A percentile compares a stretch with the other conserved stretches of the same genome.
Evolutionary conservation across 2,888 invertebrate genomes (phyloP).

Genomic region (Crematogaster levior): DNA sequence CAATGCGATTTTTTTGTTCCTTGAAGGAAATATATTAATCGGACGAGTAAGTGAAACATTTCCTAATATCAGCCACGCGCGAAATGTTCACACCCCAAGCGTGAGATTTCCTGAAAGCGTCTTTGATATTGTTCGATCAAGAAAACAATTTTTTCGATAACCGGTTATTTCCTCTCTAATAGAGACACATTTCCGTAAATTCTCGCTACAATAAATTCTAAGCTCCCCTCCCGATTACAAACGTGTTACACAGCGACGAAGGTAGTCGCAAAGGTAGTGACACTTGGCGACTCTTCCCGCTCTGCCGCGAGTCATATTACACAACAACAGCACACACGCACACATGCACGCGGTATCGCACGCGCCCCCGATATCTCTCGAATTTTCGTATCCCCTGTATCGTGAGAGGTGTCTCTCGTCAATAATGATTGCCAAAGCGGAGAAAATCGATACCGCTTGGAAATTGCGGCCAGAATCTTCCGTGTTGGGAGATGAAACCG

Average conservation of each 20-base stretch:
- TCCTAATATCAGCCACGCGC: background rate
- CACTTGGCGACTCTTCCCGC: background rate
- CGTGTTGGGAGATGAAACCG: slow-evolving; percentile 43
- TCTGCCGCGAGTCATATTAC: background rate
- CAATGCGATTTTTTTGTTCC: background rate
- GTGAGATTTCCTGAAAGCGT: background rate
- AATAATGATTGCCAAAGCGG: slow-evolving; percentile 40
- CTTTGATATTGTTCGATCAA: background rate
- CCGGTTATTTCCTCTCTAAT: background rate
- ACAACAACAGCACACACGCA: background rate
- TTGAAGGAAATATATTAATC: too few species aligned
- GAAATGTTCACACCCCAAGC: background rate
- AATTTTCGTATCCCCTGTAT: slow-evolving; percentile 23
- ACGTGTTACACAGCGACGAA: slow-evolving; percentile 1
- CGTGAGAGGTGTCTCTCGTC: slow-evolving; percentile 31
- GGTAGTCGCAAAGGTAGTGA: slow-evolving; percentile 18
- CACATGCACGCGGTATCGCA: background rate
- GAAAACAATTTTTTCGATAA: background rate
- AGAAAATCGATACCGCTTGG: slow-evolving; percentile 47
- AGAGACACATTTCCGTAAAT: background rate
- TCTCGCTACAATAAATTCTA: background rate
- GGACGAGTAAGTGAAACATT: background rate
- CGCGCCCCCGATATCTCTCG: slow-evolving; percentile 18
- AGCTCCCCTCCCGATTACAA: background rate
- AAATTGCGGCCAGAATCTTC: slow-evolving; percentile 35